Conservation (phyloP, 2,797 vertebrate genomes). For the Allobates femoralis region DNA sequence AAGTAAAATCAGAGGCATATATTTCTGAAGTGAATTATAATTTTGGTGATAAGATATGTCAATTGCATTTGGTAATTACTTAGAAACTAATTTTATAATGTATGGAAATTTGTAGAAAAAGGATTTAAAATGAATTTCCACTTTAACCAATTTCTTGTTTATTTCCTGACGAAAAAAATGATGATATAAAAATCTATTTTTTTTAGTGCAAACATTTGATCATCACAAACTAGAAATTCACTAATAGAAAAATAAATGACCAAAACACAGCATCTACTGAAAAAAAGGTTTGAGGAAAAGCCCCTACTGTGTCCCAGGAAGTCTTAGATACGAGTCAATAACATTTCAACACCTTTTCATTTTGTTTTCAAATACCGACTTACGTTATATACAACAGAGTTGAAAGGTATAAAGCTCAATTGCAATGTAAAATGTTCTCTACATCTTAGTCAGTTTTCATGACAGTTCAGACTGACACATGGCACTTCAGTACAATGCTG, state of each 20-base stretch:
- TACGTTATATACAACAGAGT: constrained; percentile 3
- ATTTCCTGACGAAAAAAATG: not conserved
- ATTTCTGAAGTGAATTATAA: no score
- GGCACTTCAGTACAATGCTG: constrained; percentile 1
- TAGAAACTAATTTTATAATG: no score
- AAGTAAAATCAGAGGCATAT: no score
- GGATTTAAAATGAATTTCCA: not conserved
- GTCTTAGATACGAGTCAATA: constrained; percentile 34
- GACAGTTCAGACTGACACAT: constrained; percentile 38
- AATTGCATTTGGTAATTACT: no score
- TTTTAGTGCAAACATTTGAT: not conserved
- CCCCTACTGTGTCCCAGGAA: not conserved
- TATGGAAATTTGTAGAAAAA: not conserved
- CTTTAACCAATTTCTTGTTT: not conserved
- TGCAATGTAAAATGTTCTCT: constrained; percentile 38
- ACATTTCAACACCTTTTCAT: constrained; percentile 51
- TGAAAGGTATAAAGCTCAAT: constrained; percentile 40
- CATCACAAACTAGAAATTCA: not conserved
- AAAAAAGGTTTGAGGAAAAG: constrained; percentile 21
- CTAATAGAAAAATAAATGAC: not conserved
- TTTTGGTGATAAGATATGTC: no score
- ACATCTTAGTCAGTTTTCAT: constrained; percentile 39
- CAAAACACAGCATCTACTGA: constrained; percentile 13
- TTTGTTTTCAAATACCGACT: constrained; percentile 42
- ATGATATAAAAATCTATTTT: not conserved